Evolutionary conservation across 2,888 invertebrate species (phyloP).

Genomic region (Megastigmus dorsalis): DNA sequence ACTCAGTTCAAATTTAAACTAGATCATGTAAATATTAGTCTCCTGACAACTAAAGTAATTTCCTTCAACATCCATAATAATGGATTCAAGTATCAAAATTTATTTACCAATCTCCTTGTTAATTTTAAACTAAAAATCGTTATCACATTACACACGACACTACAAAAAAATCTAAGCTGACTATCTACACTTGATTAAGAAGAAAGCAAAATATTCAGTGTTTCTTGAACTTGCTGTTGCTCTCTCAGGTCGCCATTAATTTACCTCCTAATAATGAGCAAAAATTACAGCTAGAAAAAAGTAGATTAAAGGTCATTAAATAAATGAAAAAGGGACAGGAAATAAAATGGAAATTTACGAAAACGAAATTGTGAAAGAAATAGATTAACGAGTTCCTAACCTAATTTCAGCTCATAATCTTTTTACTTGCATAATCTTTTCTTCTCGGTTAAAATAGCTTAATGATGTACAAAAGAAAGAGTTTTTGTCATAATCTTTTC

Average conservation of each 20-base stretch:
- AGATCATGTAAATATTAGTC: no score
- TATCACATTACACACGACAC: no score
- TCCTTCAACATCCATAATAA: no score
- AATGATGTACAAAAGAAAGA: slow-evolving; percentile 5
- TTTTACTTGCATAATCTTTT: slow-evolving; percentile 10
- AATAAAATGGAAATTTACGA: slow-evolving; percentile 14
- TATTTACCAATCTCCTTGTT: no score
- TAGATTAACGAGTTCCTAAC: slow-evolving; percentile 20
- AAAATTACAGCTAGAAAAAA: slow-evolving; percentile 26
- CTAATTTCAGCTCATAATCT: slow-evolving; percentile 36
- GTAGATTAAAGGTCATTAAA: slow-evolving; percentile 6
- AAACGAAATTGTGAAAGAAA: background rate
- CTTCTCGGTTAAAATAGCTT: slow-evolving; percentile 15
- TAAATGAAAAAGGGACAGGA: background rate
- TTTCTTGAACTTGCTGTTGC: background rate
- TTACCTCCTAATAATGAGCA: slow-evolving; percentile 28
- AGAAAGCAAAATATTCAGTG: slow-evolving; percentile 5
- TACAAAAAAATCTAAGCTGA: no score
- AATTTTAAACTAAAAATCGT: no score
- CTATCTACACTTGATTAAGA: no score
- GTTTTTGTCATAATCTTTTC: no score
- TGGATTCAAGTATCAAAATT: no score
- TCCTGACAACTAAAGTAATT: no score
- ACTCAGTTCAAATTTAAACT: no score
- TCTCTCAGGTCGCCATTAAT: slow-evolving; percentile 13